phyloP scores from a whole-genome alignment of 2,797 vertebrate species.

The Sebastes trivittatus region DNA sequence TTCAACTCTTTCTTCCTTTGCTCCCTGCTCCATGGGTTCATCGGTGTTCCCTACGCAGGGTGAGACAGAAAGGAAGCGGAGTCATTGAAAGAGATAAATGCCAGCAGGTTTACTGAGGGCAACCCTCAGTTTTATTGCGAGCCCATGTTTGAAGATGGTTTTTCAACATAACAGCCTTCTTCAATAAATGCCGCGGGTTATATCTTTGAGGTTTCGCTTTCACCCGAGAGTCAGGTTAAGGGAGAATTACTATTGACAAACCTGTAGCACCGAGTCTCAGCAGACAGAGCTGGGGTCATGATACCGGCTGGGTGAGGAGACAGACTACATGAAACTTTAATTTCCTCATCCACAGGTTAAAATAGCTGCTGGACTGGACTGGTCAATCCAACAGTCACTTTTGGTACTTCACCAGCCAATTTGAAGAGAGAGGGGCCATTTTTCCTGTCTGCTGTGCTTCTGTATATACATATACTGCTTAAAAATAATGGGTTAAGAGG shows the following conservation, averaged over 20 bases:
- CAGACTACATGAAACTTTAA: constrained; percentile 46
- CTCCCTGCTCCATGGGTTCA: constrained; percentile 73
- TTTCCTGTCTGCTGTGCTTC: neutral
- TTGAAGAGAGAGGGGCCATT: neutral
- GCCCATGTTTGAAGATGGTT: constrained; percentile 45
- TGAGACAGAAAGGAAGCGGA: constrained; percentile 43
- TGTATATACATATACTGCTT: neutral
- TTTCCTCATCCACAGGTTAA: constrained; percentile 26
- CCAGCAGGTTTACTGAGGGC: constrained; percentile 55
- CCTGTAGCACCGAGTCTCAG: constrained; percentile 2
- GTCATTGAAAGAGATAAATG: constrained; percentile 62
- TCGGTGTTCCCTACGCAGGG: constrained; percentile 40
- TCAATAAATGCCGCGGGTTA: constrained; percentile 52
- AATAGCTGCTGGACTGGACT: neutral
- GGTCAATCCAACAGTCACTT: neutral
- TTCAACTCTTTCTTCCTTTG: constrained; percentile 55
- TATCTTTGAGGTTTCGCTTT: constrained; percentile 54
- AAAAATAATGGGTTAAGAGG: neutral
- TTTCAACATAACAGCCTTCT: constrained; percentile 38
- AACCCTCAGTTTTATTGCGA: neutral
- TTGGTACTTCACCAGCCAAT: neutral
- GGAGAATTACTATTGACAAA: constrained; percentile 55
- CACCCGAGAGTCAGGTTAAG: constrained; percentile 3
- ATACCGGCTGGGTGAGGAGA: constrained; percentile 7
- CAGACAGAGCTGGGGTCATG: constrained; percentile 20